Percentiles rank a stretch among this genome's conserved stretches.
phyloP scores from a whole-genome alignment of 2,113 vertebrate species.

The Laticauda colubrina region DNA sequence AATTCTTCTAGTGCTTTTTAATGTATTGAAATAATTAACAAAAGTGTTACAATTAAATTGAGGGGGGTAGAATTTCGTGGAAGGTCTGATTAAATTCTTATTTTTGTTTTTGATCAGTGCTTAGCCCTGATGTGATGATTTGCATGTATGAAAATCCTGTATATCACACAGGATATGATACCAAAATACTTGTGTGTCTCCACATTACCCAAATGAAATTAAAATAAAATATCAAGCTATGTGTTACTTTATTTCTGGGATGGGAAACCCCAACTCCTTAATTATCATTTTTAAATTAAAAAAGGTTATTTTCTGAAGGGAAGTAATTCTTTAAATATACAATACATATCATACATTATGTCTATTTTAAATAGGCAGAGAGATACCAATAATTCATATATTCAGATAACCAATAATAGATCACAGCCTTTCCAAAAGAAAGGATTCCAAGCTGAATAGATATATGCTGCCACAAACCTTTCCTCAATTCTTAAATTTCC shows the following conservation, averaged over 20 bases:
- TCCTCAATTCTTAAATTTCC: neutral
- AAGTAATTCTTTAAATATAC: constrained; percentile 30
- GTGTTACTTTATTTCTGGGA: neutral
- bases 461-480: neutral
- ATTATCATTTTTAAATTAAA: neutral
- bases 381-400: constrained; percentile 25
- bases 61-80: neutral
- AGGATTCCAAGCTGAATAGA: neutral
- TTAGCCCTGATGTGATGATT: neutral
- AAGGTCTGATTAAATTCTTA: neutral
- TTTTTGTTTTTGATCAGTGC: neutral
- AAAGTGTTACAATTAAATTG: neutral
- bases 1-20: neutral
- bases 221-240: neutral
- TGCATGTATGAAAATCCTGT: neutral
- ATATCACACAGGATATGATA: neutral
- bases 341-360: neutral
- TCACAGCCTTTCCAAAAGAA: neutral
- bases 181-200: neutral
- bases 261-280: too few relatives aligned
- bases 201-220: neutral
- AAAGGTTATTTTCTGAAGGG: neutral
- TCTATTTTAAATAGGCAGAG: constrained; percentile 20
- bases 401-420: constrained; percentile 31
- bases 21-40: neutral